Conservation (phyloP, 53 echinoderm and acorn worm genomes). For the Hippasteria phrygiana region DNA sequence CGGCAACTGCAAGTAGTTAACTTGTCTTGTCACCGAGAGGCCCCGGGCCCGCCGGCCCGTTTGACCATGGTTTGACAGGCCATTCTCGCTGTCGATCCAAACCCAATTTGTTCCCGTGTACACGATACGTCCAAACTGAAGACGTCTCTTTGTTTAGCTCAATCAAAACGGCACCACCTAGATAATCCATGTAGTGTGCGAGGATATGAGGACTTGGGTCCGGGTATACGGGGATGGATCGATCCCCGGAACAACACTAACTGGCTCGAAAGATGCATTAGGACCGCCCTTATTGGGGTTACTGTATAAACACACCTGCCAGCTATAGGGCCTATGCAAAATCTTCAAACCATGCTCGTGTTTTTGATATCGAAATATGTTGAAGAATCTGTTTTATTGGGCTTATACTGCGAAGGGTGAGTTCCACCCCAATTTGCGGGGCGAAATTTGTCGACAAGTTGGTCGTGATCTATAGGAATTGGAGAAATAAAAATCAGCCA, state of each 20-base stretch:
- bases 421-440: neutral
- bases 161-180: conserved; percentile 36
- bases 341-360: neutral
- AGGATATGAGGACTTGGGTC: neutral
- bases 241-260: conserved; percentile 21
- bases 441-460: neutral
- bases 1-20: too few relatives aligned
- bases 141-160: conserved; percentile 10
- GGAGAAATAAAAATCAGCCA: too few relatives aligned
- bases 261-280: conserved; percentile 4
- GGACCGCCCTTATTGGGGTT: neutral
- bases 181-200: conserved; percentile 33
- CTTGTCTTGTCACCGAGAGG: too few relatives aligned
- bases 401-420: neutral
- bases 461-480: too few relatives aligned
- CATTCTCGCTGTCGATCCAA: conserved; percentile 18
- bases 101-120: conserved; percentile 39
- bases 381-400: neutral
- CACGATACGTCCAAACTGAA: neutral
- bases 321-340: neutral
- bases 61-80: neutral
- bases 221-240: neutral
- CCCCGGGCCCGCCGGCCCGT: neutral
- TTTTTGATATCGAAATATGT: neutral
- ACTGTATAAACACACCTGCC: conserved; percentile 62